phyloP scores from a whole-genome alignment of 2,113 vertebrate genomes.

The Dasyornis broadbenti region DNA sequence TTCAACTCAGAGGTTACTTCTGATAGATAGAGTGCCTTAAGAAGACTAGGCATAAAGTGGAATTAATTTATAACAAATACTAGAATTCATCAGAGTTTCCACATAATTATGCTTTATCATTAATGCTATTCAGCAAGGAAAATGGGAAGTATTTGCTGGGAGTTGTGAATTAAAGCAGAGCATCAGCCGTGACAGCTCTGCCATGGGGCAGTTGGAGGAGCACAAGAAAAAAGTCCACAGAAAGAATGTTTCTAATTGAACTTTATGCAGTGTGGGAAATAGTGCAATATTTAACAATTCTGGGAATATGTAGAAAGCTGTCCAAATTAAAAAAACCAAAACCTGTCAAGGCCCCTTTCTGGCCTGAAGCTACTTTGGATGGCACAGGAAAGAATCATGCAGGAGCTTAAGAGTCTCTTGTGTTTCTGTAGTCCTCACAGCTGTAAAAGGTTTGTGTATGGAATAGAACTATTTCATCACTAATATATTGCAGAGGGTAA shows the following conservation, averaged over 20 bases:
- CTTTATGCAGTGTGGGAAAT: background rate
- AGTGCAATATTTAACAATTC: constrained; percentile 22
- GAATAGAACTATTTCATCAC: constrained; percentile 4
- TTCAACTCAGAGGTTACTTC: background rate
- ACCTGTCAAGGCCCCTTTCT: background rate
- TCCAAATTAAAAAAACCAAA: background rate
- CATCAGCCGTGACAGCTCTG: background rate
- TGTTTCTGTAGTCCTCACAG: background rate
- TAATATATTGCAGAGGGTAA: background rate
- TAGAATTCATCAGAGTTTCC: background rate
- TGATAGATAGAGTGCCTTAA: background rate
- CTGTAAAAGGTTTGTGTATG: background rate
- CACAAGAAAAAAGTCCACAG: background rate
- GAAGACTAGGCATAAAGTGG: background rate
- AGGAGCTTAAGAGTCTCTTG: background rate
- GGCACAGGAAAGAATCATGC: background rate
- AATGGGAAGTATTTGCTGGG: background rate
- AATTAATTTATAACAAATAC: background rate
- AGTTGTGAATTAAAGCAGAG: background rate
- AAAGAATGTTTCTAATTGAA: constrained; percentile 24
- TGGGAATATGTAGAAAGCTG: constrained; percentile 24
- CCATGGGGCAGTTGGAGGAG: constrained; percentile 1
- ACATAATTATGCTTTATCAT: background rate
- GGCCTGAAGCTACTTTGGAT: background rate
- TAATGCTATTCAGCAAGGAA: constrained; percentile 2